phyloP scores from a whole-genome alignment of 2,888 invertebrate species.

The Andrena trimmerana region DNA sequence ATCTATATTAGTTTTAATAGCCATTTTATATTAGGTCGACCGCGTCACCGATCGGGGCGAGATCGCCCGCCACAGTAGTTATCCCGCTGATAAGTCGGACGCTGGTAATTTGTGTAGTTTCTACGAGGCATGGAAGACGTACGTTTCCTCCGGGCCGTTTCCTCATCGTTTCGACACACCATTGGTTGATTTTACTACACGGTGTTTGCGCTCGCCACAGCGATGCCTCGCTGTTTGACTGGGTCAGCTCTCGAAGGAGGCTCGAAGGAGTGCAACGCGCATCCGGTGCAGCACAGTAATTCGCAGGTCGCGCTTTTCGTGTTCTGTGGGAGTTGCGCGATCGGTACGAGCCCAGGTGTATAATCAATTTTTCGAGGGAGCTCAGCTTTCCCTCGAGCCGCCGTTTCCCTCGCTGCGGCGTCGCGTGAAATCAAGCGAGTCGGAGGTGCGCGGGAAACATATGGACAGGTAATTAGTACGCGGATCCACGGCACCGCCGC shows the following conservation, averaged over 20 bases:
- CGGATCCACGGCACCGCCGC: conserved; percentile 6
- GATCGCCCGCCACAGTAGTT: not conserved
- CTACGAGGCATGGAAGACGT: conserved; percentile 16
- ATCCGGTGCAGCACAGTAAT: conserved; percentile 23
- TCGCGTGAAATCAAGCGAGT: conserved; percentile 34
- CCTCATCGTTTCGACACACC: conserved; percentile 14
- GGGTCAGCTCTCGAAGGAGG: not conserved
- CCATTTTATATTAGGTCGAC: no score
- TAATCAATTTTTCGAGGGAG: conserved; percentile 41
- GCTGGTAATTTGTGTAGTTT: conserved; percentile 56
- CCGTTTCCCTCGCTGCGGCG: not conserved
- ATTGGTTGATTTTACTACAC: not conserved
- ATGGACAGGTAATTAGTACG: conserved; percentile 45
- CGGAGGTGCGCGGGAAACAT: conserved; percentile 33
- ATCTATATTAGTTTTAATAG: no score
- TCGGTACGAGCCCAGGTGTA: conserved; percentile 11
- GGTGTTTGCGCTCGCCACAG: not conserved
- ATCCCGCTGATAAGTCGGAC: conserved; percentile 40
- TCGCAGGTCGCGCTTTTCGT: not conserved
- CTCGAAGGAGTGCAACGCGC: conserved; percentile 10
- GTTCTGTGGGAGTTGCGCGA: conserved; percentile 13
- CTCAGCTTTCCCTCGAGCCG: conserved; percentile 12
- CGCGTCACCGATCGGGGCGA: not conserved
- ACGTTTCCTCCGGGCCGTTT: conserved; percentile 6
- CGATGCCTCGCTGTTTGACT: not conserved